These are phyloP conservation scores for Endotricha flammealis DNA, from an alignment of 2,888 invertebrate species.

Conservation along the genomic window DNA sequence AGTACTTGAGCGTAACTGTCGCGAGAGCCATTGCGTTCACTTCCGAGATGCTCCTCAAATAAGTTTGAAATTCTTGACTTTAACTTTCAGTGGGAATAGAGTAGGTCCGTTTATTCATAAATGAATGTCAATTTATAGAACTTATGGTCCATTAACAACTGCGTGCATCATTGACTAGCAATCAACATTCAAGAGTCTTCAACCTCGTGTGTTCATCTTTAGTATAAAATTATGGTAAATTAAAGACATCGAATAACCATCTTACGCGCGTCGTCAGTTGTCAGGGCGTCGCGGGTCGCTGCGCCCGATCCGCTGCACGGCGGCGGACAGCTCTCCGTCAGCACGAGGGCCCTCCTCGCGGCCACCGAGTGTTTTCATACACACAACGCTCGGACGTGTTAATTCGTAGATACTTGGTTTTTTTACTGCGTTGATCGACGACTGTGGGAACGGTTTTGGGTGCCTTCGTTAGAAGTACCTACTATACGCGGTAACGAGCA, in stretches of 20 bases:
- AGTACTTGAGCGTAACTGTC: slow-evolving; percentile 57
- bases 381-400: slow-evolving; percentile 73
- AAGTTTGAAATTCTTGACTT: slow-evolving; percentile 7
- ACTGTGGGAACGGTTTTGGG: slow-evolving; percentile 75
- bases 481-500: slow-evolving; percentile 69
- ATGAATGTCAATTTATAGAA: slow-evolving; percentile 19
- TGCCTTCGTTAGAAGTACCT: slow-evolving; percentile 73
- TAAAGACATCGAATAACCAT: slow-evolving; percentile 62
- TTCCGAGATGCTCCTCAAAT: slow-evolving; percentile 3
- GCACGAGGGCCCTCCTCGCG: slow-evolving; percentile 64
- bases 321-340: slow-evolving; percentile 65
- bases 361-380: slow-evolving; percentile 74
- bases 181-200: slow-evolving; percentile 48
- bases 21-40: slow-evolving; percentile 31
- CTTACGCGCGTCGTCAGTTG: slow-evolving; percentile 49
- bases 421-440: slow-evolving; percentile 72
- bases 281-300: slow-evolving; percentile 43
- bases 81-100: slow-evolving; percentile 1
- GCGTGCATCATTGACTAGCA: slow-evolving; percentile 43
- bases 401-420: slow-evolving; percentile 75
- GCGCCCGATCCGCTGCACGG: slow-evolving; percentile 26
- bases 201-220: slow-evolving; percentile 31
- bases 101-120: slow-evolving; percentile 12
- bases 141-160: slow-evolving; percentile 42
- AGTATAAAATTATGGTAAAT: slow-evolving; percentile 67